Evolutionary conservation across 2,888 invertebrate genomes (phyloP), one percentile per base, ranked within the genome.

Genomic region (Pogonocherus hispidulus): DNA sequence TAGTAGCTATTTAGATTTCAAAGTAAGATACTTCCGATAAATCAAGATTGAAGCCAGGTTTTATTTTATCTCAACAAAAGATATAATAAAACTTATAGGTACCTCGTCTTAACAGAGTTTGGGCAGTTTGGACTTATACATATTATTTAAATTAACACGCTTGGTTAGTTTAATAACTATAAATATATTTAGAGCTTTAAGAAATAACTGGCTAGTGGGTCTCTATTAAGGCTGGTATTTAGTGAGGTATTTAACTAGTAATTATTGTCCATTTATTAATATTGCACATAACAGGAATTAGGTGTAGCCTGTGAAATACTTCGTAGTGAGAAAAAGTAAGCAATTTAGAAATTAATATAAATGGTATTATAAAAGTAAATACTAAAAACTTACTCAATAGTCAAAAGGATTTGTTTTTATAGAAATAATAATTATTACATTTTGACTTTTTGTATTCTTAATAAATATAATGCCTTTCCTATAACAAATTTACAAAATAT

Each of bases 131-230:
- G 19, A 49, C 49, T 49, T 20, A 49, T n/a, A 14, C 18, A 6
- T 27, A 23, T 22, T 52, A 27, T 52, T 27, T 44, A 18, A 14
- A 23, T 27, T 52, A 23, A n/a, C 52, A 52, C 52, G 52, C 8
- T 52, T 52, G 27, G 52, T 11, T 52, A 9, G 52, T 52, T 52
- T n/a, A n/a, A 52, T n/a, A n/a, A 2, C 4, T 2, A 14, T 44
- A 8, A 1, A 32, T 32, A 11, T 32, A 32, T 5, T 32, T 9
- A 9, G 8, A n/a, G n/a, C 32, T 3, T 9, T 32, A 32, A 32
- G 11, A 32, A 32, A 11, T 32, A 32, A 32, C 9, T 8, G 32
- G 32, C 8, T 11, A 32, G 2, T 32, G 9, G 32, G 32, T 8
- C 32, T 32, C 6, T 32, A 11, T 2, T 11, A 6, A 18, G 9